Conservation (phyloP, 2,113 vertebrate species). For the Urocitellus parryii region DNA sequence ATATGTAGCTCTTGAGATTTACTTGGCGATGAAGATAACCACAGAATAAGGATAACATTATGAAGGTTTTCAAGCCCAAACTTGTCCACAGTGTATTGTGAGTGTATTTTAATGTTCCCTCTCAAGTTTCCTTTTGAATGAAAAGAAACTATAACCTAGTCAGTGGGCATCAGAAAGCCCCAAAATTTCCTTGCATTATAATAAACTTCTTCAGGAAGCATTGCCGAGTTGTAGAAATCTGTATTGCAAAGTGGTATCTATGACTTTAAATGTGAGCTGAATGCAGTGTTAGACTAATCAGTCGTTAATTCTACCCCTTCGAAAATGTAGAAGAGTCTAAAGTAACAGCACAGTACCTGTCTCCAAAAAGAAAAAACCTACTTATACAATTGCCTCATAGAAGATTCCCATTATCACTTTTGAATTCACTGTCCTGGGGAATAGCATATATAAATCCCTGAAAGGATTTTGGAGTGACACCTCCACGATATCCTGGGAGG, state of each 20-base stretch:
- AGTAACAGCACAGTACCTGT: neutral
- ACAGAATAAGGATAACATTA: constrained; percentile 40
- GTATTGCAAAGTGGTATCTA: neutral
- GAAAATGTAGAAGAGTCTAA: constrained; percentile 66
- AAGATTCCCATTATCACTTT: constrained; percentile 32
- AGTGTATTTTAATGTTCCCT: constrained; percentile 55
- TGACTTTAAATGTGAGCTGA: constrained; percentile 51
- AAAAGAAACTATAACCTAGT: constrained; percentile 57
- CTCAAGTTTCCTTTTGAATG: constrained; percentile 71
- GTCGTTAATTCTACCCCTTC: constrained; percentile 62
- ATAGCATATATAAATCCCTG: constrained; percentile 29
- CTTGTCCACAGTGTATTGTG: constrained; percentile 20
- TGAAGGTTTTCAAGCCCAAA: constrained; percentile 60
- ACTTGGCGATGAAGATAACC: constrained; percentile 56
- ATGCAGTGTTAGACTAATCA: constrained; percentile 47
- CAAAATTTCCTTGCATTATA: constrained; percentile 63
- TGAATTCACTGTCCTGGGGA: constrained; percentile 34
- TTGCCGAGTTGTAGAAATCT: neutral
- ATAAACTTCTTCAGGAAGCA: constrained; percentile 43
- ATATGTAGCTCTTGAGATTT: constrained; percentile 43
- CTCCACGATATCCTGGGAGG: constrained; percentile 18
- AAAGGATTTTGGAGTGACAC: constrained; percentile 46
- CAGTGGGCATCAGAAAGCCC: constrained; percentile 48
- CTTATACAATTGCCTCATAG: constrained; percentile 17
- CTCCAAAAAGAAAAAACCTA: constrained; percentile 22